A percentile compares a stretch with the other conserved stretches of the same genome.
Evolutionary conservation across 2,888 invertebrate species (phyloP).

Genomic region (Drosophila suboccidentalis): DNA sequence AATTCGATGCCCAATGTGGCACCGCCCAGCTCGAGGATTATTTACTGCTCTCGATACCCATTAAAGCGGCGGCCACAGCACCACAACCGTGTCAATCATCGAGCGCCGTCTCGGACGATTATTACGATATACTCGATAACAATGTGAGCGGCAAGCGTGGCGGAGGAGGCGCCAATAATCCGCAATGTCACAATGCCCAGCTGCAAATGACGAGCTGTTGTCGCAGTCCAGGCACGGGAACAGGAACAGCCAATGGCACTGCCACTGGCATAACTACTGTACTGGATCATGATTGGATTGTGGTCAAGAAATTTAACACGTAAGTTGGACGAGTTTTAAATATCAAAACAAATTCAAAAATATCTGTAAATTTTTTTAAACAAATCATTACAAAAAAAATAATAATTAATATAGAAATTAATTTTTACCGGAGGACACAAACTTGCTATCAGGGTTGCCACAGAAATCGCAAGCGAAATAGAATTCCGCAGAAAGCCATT

Average conservation of each 20-base stretch:
- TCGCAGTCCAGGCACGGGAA: slow-evolving; percentile 52
- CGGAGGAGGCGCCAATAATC: neutral
- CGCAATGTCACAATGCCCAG: slow-evolving; percentile 57
- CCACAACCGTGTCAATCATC: slow-evolving; percentile 52
- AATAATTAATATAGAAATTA: too few relatives aligned
- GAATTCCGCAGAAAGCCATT: too few relatives aligned
- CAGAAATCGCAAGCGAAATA: too few relatives aligned
- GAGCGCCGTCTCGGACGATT: slow-evolving; percentile 68
- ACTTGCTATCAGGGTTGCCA: too few relatives aligned
- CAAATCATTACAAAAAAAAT: too few relatives aligned
- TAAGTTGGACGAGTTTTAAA: slow-evolving; percentile 64
- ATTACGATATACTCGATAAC: slow-evolving; percentile 83
- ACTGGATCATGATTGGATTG: slow-evolving; percentile 87
- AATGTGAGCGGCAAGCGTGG: slow-evolving; percentile 62
- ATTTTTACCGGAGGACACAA: too few relatives aligned
- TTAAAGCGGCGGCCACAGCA: slow-evolving; percentile 70
- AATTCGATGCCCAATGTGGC: slow-evolving; percentile 96
- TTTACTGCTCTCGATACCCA: slow-evolving; percentile 90
- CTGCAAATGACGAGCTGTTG: slow-evolving; percentile 78
- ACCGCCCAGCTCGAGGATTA: slow-evolving; percentile 98
- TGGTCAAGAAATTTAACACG: slow-evolving; percentile 89
- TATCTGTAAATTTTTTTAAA: too few relatives aligned
- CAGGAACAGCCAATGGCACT: neutral
- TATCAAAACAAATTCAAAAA: too few relatives aligned
- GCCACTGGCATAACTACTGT: slow-evolving; percentile 10